A percentile compares a stretch with the other conserved stretches of the same genome.
phyloP scores from a whole-genome alignment of 2,113 vertebrate species.

The Hystrix cristata region DNA sequence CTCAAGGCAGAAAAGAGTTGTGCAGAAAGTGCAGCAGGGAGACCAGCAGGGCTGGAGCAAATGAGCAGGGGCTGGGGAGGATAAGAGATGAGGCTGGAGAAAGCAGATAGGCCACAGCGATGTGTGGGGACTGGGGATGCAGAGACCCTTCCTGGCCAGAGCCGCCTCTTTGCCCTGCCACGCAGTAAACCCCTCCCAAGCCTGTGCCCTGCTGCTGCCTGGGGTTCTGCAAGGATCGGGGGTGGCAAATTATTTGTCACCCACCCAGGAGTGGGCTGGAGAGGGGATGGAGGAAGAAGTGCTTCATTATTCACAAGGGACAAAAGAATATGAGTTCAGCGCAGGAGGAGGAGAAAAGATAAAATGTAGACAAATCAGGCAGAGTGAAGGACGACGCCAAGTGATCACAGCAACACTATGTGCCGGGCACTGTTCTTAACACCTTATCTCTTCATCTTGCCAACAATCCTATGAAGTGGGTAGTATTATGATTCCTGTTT shows the following conservation, averaged over 20 bases:
- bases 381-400: not conserved
- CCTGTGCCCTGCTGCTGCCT: not conserved
- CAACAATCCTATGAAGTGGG: not conserved
- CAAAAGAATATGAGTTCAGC: not conserved
- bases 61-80: not conserved
- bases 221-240: not conserved
- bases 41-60: not conserved
- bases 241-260: not conserved
- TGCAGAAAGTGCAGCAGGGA: not conserved
- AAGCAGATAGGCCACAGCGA: not conserved
- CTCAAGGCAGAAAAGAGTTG: not conserved
- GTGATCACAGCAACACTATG: not conserved
- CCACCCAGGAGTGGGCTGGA: not conserved
- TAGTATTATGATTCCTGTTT: not conserved
- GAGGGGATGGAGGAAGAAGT: not conserved
- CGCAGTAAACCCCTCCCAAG: not conserved
- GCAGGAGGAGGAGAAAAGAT: not conserved
- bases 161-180: not conserved
- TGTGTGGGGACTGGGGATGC: no score
- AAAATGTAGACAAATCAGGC: not conserved
- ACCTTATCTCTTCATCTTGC: not conserved
- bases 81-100: not conserved
- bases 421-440: not conserved
- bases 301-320: not conserved
- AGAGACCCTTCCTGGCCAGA: not conserved